A percentile compares a stretch with the other conserved stretches of the same genome.
phyloP scores from a whole-genome alignment of 2,888 invertebrate species.

The Creontiades dilutus region DNA sequence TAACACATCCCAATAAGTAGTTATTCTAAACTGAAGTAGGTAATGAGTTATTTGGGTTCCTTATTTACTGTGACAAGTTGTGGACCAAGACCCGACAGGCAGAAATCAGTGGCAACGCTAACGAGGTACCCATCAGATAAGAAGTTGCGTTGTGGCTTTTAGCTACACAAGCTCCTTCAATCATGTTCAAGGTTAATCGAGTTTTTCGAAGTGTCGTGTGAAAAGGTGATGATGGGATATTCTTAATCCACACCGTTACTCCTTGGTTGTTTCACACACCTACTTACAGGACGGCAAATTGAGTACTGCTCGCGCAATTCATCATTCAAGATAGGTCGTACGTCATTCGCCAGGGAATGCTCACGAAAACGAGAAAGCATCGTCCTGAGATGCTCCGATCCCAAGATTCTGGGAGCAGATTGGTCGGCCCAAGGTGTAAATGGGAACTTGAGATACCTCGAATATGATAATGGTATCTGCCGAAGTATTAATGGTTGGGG shows the following conservation, averaged over 20 bases:
- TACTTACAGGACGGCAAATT: not conserved
- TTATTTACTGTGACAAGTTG: too few relatives aligned
- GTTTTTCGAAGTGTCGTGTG: not conserved
- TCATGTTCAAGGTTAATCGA: slow-evolving; percentile 1
- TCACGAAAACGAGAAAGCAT: slow-evolving; percentile 10
- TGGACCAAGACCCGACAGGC: too few relatives aligned
- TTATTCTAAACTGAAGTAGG: too few relatives aligned
- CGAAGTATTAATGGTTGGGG: slow-evolving; percentile 62
- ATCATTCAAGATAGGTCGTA: slow-evolving; percentile 32
- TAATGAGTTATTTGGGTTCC: too few relatives aligned
- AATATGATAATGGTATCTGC: slow-evolving; percentile 70
- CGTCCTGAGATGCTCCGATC: slow-evolving; percentile 5
- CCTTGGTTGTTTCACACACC: slow-evolving; percentile 6
- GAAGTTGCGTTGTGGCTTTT: not conserved
- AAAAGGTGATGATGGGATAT: not conserved
- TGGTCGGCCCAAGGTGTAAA: slow-evolving; percentile 56
- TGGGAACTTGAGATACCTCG: slow-evolving; percentile 63
- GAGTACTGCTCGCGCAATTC: slow-evolving; percentile 7
- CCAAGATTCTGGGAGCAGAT: slow-evolving; percentile 52
- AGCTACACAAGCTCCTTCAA: not conserved
- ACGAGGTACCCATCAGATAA: not conserved
- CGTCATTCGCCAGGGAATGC: slow-evolving; percentile 30
- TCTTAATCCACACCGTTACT: slow-evolving; percentile 1
- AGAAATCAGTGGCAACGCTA: too few relatives aligned
- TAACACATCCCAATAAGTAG: too few relatives aligned